Conservation (phyloP, 1,140 invertebrate species). For the Diorhabda carinulata region DNA sequence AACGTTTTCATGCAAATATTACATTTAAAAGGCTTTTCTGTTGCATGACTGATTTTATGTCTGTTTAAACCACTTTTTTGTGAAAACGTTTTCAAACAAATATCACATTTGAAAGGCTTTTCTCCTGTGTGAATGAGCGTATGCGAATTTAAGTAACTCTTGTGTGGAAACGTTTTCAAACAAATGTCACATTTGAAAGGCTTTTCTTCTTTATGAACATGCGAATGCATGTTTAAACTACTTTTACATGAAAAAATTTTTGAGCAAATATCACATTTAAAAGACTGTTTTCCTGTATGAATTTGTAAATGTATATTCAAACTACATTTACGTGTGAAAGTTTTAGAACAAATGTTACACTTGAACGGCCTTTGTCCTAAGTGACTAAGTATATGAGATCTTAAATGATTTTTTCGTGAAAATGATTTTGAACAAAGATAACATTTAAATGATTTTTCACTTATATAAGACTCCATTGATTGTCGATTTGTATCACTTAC, state of each 20-base stretch:
- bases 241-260: background rate
- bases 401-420: background rate
- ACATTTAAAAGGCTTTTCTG: background rate
- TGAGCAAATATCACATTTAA: background rate
- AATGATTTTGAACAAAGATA: constrained; percentile 52
- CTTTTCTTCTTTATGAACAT: background rate
- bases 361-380: background rate
- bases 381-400: background rate
- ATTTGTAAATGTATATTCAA: background rate
- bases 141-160: background rate
- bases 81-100: background rate
- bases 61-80: background rate
- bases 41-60: background rate
- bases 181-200: background rate
- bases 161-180: background rate
- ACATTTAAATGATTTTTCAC: constrained; percentile 53
- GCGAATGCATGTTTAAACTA: background rate
- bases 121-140: constrained; percentile 20
- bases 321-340: background rate
- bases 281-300: background rate
- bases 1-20: background rate
- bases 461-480: constrained; percentile 51
- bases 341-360: background rate
- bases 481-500: constrained; percentile 54
- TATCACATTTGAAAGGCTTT: no score